Percentiles rank a stretch among this genome's conserved stretches.
Conservation (phyloP, 2,113 vertebrate species). For the Dicentrarchus labrax region DNA sequence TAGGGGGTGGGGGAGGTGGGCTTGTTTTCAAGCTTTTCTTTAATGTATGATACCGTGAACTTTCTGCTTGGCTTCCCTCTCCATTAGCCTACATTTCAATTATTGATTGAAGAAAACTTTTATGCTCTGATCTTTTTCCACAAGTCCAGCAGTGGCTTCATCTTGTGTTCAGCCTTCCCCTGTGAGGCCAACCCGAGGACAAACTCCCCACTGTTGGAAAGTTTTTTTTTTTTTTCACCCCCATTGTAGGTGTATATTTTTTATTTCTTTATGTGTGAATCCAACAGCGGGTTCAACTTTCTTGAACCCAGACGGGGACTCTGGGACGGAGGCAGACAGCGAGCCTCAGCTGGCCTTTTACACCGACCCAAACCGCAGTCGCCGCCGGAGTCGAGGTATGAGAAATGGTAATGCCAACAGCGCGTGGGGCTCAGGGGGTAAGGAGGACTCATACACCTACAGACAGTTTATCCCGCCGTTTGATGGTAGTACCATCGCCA, state of each 20-base stretch:
- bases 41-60: background rate
- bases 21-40: background rate
- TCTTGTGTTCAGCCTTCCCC: background rate
- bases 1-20: background rate
- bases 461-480: constrained; percentile 62
- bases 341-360: constrained; percentile 99
- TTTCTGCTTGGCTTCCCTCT: constrained; percentile 1
- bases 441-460: constrained; percentile 79
- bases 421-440: constrained; percentile 89
- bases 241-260: constrained; percentile 59
- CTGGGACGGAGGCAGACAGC: constrained; percentile 95
- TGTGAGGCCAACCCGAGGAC: constrained; percentile 4
- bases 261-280: constrained; percentile 74
- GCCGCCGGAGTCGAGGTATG: constrained; percentile 94
- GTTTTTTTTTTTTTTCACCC: constrained; percentile 29
- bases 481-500: constrained; percentile 59
- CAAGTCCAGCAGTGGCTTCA: background rate
- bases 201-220: constrained; percentile 19
- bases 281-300: constrained; percentile 94
- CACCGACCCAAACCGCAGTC: constrained; percentile 96
- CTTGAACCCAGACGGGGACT: constrained; percentile 97
- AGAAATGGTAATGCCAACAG: constrained; percentile 87
- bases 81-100: constrained; percentile 28
- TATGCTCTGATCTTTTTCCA: constrained; percentile 5
- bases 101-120: constrained; percentile 16